Evolutionary conservation across 1,140 invertebrate species (phyloP).

Genomic region (Subanguina moxae): DNA sequence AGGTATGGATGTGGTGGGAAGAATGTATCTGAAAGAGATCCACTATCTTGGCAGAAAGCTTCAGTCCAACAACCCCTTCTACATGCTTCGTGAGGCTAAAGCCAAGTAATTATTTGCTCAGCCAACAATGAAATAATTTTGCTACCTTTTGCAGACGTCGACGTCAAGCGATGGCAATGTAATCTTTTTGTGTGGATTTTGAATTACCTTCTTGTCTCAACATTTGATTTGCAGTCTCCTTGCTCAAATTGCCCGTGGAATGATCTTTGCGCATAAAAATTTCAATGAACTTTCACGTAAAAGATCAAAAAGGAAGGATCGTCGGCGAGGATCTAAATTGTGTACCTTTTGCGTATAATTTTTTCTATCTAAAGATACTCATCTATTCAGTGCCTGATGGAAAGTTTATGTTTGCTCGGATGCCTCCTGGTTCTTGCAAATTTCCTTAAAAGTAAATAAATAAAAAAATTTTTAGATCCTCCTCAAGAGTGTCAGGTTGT

Average conservation of each 20-base stretch:
- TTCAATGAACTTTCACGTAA: constrained; percentile 51
- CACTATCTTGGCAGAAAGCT: constrained; percentile 57
- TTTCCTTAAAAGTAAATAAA: no score
- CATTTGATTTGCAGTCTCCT: constrained; percentile 27
- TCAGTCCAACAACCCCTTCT: constrained; percentile 57
- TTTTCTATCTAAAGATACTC: not conserved
- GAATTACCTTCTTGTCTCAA: no score
- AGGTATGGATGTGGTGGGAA: constrained; percentile 48
- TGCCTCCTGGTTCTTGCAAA: constrained; percentile 27
- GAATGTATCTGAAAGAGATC: constrained; percentile 59
- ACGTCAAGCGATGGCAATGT: constrained; percentile 49
- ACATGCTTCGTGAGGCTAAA: constrained; percentile 56
- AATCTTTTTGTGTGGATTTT: no score
- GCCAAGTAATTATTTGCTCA: constrained; percentile 44
- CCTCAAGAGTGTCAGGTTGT: constrained; percentile 58
- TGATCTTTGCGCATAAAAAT: constrained; percentile 58
- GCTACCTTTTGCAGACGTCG: constrained; percentile 31
- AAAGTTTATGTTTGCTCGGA: constrained; percentile 57
- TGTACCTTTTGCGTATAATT: not conserved
- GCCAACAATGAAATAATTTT: constrained; percentile 13
- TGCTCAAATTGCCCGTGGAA: constrained; percentile 55
- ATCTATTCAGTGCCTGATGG: constrained; percentile 55
- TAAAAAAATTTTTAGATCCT: no score
- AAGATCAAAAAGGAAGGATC: constrained; percentile 31
- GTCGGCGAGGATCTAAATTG: constrained; percentile 20